These are phyloP conservation scores for Psettodes erumei DNA, from an alignment of 2,113 vertebrate species.

Conservation along the genomic window DNA sequence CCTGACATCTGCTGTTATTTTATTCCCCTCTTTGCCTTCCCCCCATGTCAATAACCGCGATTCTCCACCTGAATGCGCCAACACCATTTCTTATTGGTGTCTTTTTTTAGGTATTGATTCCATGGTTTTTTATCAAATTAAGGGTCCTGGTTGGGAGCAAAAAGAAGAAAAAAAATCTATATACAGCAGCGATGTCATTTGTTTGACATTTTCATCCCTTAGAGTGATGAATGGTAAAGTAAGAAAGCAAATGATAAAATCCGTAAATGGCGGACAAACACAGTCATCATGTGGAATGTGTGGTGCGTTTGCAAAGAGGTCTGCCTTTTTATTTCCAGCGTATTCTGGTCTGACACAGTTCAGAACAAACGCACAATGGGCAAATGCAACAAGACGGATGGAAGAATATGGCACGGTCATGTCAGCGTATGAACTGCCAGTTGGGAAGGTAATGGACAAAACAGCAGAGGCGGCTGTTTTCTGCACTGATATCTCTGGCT, in stretches of 20 bases:
- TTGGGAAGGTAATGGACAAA: background rate
- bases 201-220: constrained; percentile 76
- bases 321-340: background rate
- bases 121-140: constrained; percentile 79
- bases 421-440: constrained; percentile 7
- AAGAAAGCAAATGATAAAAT: constrained; percentile 54
- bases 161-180: constrained; percentile 71
- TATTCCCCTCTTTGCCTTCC: constrained; percentile 26
- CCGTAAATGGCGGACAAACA: constrained; percentile 40
- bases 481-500: constrained; percentile 22
- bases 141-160: constrained; percentile 52
- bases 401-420: background rate
- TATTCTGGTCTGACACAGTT: constrained; percentile 9
- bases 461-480: constrained; percentile 1
- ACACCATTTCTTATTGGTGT: constrained; percentile 70
- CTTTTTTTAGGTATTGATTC: constrained; percentile 78
- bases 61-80: constrained; percentile 60
- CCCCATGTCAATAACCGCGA: constrained; percentile 54
- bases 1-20: constrained; percentile 34
- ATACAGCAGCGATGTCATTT: constrained; percentile 72
- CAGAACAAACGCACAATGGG: constrained; percentile 4
- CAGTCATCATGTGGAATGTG: constrained; percentile 28
- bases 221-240: constrained; percentile 68
- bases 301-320: constrained; percentile 21
- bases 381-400: constrained; percentile 20